phyloP scores from a whole-genome alignment of 2,113 vertebrate genomes.

The Candoia aspera region DNA sequence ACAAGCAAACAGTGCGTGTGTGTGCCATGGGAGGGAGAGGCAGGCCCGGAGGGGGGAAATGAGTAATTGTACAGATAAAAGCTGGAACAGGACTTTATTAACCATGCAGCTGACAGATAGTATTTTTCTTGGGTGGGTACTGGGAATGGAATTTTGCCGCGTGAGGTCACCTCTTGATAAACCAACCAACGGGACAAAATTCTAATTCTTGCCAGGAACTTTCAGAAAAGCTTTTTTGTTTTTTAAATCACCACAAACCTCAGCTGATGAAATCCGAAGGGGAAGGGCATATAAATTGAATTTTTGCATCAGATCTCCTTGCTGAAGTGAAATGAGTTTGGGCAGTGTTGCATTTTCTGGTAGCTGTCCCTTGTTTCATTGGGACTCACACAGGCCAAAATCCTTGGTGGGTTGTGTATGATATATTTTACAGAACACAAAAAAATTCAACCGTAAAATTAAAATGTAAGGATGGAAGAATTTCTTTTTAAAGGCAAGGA shows the following conservation, averaged over 20 bases:
- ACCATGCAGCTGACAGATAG: constrained; percentile 66
- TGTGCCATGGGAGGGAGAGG: constrained; percentile 56
- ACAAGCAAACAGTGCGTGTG: constrained; percentile 40
- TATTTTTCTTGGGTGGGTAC: constrained; percentile 67
- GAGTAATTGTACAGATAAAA: constrained; percentile 72
- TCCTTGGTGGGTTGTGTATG: not conserved
- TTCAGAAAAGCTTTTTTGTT: constrained; percentile 37
- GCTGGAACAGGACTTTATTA: constrained; percentile 66
- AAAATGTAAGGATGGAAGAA: too few relatives aligned
- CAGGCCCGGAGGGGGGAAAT: constrained; percentile 55
- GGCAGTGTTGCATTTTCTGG: too few relatives aligned
- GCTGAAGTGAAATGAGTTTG: not conserved
- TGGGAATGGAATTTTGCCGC: constrained; percentile 53
- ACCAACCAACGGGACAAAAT: constrained; percentile 48
- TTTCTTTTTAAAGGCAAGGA: not conserved
- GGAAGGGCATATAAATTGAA: not conserved
- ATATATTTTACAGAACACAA: not conserved
- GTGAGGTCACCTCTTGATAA: constrained; percentile 66
- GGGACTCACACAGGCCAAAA: not conserved
- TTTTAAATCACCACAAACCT: constrained; percentile 20
- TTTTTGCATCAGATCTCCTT: rapidly evolving
- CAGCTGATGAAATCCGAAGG: not conserved
- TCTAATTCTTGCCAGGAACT: constrained; percentile 45
- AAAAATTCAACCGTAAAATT: not conserved
- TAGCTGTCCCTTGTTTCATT: not conserved